These are phyloP conservation scores for Caenorhabditis sp. DNA, from an alignment of 2,888 invertebrate genomes.

Conservation along the genomic window DNA sequence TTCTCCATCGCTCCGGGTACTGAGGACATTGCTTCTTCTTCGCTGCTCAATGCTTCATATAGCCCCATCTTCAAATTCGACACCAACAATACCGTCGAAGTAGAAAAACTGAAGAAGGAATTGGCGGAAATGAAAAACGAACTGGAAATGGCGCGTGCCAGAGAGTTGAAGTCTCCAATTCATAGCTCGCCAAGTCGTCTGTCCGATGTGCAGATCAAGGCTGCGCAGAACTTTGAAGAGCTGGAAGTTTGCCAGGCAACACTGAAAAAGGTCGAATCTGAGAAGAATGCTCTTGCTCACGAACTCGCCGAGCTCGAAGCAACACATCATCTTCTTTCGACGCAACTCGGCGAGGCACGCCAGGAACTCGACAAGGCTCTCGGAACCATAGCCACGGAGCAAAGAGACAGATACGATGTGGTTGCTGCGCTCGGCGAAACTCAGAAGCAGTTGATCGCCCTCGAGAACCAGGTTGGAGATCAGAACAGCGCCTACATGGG, in stretches of 20 bases:
- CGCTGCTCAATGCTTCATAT: constrained; percentile 33
- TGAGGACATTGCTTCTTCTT: constrained; percentile 39
- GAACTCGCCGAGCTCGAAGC: constrained; percentile 9
- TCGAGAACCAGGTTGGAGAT: not conserved
- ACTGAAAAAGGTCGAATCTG: constrained; percentile 35
- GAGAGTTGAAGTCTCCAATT: constrained; percentile 18
- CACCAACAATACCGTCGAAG: not conserved
- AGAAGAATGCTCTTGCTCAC: constrained; percentile 6
- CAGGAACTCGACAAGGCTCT: constrained; percentile 2
- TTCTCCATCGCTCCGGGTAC: constrained; percentile 43
- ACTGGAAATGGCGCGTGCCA: constrained; percentile 8
- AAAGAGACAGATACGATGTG: not conserved
- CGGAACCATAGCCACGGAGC: not conserved
- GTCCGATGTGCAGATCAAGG: constrained; percentile 46
- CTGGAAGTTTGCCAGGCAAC: constrained; percentile 55
- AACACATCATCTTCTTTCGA: not conserved
- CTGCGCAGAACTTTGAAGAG: constrained; percentile 51
- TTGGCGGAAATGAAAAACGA: constrained; percentile 7
- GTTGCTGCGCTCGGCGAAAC: constrained; percentile 3
- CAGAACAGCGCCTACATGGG: constrained; percentile 7
- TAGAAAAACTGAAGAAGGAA: constrained; percentile 11
- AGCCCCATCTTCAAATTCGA: constrained; percentile 47
- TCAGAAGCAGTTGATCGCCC: not conserved
- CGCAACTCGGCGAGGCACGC: constrained; percentile 1
- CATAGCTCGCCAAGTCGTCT: constrained; percentile 17